Base-by-base conservation (phyloP, 2,113 vertebrate species). In the Nerophis lumbriciformis region DNA sequence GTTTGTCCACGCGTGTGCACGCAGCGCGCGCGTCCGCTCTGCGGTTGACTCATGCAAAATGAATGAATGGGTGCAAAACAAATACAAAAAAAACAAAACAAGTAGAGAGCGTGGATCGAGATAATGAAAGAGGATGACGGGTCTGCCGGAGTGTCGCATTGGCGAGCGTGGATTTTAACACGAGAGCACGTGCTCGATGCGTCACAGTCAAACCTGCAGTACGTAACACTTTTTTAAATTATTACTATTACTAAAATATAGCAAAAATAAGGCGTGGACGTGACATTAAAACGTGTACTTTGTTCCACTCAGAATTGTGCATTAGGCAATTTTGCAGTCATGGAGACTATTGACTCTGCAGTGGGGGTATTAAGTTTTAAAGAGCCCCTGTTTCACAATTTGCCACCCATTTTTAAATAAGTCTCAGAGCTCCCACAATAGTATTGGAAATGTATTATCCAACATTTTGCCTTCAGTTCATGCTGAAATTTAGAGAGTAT, bases 111-210 rank as follows among this genome's bases (percentile, higher is more conserved):
- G 54, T 56, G 11, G 62, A 15, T 28, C 1, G 61, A 0, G 35
- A 28, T 63, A 53, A 73, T 76, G 79, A 69, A 71, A 72, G 47
- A 45, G 11, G 42, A 45, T 12, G 42, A 11, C 10, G 39, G 59
- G 77, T 50, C n/a, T 60, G 55, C 47, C 53, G 28, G 61, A 85
- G 72, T 91, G 90, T 89, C 90, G 90, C 89, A 90, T 85, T 91
- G 88, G 76, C 79, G 85, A 79, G 78, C 75, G 79, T 68, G 63
- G 75, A 56, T 62, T 69, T 73, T 75, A 83, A 84, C 67, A 81
- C 56, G 56, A 61, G 73, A 61, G 73, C 79, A 77, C 79, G 78
- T 79, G 83, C n/a, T 19, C 65, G 53, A 63, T 88, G 85, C 84
- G 85, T 86, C 87, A 84, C 80, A 19, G 10, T 1, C 8, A 42